Evolutionary conservation across 2,888 invertebrate genomes (phyloP), one percentile per base, ranked within the genome.

Genomic region (Cyaniris semiargus): DNA sequence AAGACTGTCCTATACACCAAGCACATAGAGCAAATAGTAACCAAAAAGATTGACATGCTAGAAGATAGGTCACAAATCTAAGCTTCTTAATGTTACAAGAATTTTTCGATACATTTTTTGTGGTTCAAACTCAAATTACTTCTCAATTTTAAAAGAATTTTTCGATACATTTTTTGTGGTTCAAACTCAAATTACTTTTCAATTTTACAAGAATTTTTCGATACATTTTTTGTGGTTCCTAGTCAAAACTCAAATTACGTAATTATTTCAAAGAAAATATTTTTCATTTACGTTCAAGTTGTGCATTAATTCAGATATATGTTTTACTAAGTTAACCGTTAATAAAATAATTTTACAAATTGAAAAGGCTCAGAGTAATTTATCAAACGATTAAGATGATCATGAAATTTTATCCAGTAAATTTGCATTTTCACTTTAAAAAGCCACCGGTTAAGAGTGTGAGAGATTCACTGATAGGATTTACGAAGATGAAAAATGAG

Each of bases 1-100:
- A 94, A 94, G 88, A 92, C 85, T 72, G 89, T 92, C 92, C 93
- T 90, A 90, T 93, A 94, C 93, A 94, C 92, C 87, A 92, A 92
- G 93, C 92, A 94, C 92, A 93, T 87, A 89, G 87, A 90, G 91
- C 91, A 81, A 78, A 79, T 83, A 10, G 78, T 86, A 88, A 93
- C 92, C 92, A 91, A 92, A 84, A 92, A 92, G 92, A 92, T 90
- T 86, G 87, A 89, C 89, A 90, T 91, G 90, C 92, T 85, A 81
- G 85, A 85, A 85, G 83, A 78, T 78, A 78, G 78, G 80, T 81
- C 80, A 79, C 80, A 79, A 66, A 71, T 76, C 78, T n/a, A 76
- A 13, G 10, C 3, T n/a, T 1, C 18, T 18, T 7, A 21, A 58
- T 13, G 7, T 60, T 4, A 3, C 23, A 13, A 23, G 8, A 23